Base-by-base conservation (phyloP, 2,797 vertebrate species). In the Sandelia bainsii region DNA sequence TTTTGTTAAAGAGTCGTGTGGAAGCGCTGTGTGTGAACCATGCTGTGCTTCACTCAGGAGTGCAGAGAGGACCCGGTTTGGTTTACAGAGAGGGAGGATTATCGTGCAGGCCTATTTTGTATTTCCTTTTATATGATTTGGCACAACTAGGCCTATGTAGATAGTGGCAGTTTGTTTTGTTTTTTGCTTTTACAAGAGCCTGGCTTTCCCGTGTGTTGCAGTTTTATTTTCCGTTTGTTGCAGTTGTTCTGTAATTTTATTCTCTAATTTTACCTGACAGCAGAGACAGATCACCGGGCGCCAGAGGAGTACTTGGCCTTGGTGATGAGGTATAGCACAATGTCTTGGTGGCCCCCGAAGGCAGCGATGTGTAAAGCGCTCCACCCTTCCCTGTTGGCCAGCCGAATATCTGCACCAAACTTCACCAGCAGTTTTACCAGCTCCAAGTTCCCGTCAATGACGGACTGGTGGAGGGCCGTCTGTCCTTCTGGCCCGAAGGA, bases 241-340 rank as follows among this genome's bases (percentile, higher is more conserved):
- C 16, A 57, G 68, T 72, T 77, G 39, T 79, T 69, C 64, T 77
- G 44, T 53, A 64, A 32, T 68, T 78, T 66, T 61, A 12, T 68
- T 60, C 64, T 46, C 17, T 82, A 39, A 22, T 80, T 86, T 91
- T 93, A 92, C 92, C 91, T 93, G 92, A 91, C 92, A 91, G 92
- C 90, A 87, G 84, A 88, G 81, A 85, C 85, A 81, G 80, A 95
- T 96, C 95, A 97, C 95, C 96, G 95, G 77, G 96, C 93, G 23
- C 96, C 94, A 80, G 95, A 95, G 19, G 97, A 96, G 94, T 97
- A 99, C 96, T 98, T 98, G 93, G 98, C 97, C 96, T 98, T 98
- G 92, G 98, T 97, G 94, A 99, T 97, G 94, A 99, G 96, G 95
- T 99, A 99, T 92, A 99, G 94, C 83, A 97, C 97, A 94, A 99